phyloP scores from a whole-genome alignment of 1,140 invertebrate genomes.

The roundworm (Caenorhabditis elegans) region WBcel235 BX284602.5:5959001-5959500 shows the following conservation, averaged over 20 bases:
- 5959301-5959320: background rate
- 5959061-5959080: background rate
- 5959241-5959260: conserved; percentile 4
- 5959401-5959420: no score
- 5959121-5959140: conserved; percentile 4
- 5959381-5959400: no score
- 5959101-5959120: background rate
- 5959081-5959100: background rate
- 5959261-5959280: background rate
- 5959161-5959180: conserved; percentile 25
- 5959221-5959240: background rate
- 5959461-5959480: background rate
- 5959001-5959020: background rate
- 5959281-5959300: background rate
- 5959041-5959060: background rate
- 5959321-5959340: no score
- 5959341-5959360: no score
- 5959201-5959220: background rate
- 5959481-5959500: background rate
- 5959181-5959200: background rate
- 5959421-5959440: background rate
- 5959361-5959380: no score
- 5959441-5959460: no score
- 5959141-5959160: background rate
- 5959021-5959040: background rate